Percentiles rank a stretch among this genome's conserved stretches.
phyloP scores from a whole-genome alignment of 2,113 vertebrate species.

The Cyprinodon tularosa region DNA sequence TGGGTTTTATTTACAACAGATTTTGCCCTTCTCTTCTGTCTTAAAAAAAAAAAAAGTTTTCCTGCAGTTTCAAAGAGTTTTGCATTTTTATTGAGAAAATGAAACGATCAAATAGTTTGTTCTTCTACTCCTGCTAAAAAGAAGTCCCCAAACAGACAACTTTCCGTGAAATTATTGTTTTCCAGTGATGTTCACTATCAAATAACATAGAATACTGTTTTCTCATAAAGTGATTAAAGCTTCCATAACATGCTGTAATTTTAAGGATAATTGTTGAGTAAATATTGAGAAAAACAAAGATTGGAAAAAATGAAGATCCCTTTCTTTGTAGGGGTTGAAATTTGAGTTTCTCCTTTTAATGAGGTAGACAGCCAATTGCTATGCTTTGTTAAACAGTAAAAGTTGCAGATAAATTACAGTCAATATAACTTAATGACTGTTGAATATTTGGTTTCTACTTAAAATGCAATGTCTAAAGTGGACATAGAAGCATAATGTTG shows the following conservation, averaged over 20 bases:
- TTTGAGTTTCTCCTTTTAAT: constrained; percentile 2
- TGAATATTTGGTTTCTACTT: constrained; percentile 24
- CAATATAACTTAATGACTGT: constrained; percentile 25
- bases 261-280: constrained; percentile 9
- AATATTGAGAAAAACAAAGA: constrained; percentile 2
- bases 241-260: background rate
- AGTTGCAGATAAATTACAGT: constrained; percentile 11
- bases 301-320: constrained; percentile 12
- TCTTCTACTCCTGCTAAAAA: background rate
- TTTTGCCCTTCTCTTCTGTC: background rate
- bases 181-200: background rate
- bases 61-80: background rate
- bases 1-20: background rate
- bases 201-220: background rate
- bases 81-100: background rate
- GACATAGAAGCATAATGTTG: constrained; percentile 23
- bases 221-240: constrained; percentile 13
- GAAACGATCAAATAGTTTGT: background rate
- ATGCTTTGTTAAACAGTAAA: constrained; percentile 6
- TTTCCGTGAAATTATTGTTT: background rate
- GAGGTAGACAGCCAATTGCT: constrained; percentile 3
- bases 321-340: constrained; percentile 1
- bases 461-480: constrained; percentile 24
- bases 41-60: background rate
- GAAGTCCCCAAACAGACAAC: background rate